Conservation (phyloP, 2,888 invertebrate species). For the Horisme vitalbata region DNA sequence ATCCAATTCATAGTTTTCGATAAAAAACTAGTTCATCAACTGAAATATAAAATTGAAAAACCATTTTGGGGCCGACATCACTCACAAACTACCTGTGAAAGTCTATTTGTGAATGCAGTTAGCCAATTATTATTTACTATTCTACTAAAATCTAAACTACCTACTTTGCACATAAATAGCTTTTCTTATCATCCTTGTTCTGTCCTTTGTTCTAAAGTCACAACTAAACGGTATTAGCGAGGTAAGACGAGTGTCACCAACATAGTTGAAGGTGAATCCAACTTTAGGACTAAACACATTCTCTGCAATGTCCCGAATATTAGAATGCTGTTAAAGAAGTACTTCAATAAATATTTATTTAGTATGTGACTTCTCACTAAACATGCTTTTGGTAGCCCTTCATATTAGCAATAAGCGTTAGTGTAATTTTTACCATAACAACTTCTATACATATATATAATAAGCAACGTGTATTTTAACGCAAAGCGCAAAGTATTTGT, state of each 20-base stretch:
- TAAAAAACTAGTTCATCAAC: not conserved
- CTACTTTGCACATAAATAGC: conserved; percentile 68
- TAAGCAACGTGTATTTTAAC: conserved; percentile 13
- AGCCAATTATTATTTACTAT: conserved; percentile 42
- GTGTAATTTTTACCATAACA: conserved; percentile 9
- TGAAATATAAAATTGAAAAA: conserved; percentile 55
- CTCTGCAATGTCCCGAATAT: conserved; percentile 70
- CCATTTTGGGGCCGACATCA: conserved; percentile 43
- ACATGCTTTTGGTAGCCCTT: conserved; percentile 26
- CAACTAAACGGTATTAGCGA: conserved; percentile 51
- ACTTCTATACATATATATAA: too few relatives aligned
- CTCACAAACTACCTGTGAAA: conserved; percentile 38
- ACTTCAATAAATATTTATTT: conserved; percentile 3
- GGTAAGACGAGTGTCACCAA: conserved; percentile 42
- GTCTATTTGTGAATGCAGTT: conserved; percentile 51
- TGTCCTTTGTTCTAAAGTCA: conserved; percentile 53
- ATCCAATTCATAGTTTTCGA: not conserved
- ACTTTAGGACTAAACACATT: conserved; percentile 69
- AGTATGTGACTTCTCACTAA: conserved; percentile 11
- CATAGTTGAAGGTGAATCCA: conserved; percentile 64
- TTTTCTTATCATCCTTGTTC: conserved; percentile 44
- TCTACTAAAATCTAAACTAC: conserved; percentile 62
- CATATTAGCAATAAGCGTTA: conserved; percentile 23
- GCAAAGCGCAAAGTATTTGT: conserved; percentile 16
- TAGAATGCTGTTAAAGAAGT: conserved; percentile 50